Evolutionary conservation across 2,888 invertebrate species (phyloP), one percentile per base, ranked within the genome.

Genomic region (Adela reaumurella): DNA sequence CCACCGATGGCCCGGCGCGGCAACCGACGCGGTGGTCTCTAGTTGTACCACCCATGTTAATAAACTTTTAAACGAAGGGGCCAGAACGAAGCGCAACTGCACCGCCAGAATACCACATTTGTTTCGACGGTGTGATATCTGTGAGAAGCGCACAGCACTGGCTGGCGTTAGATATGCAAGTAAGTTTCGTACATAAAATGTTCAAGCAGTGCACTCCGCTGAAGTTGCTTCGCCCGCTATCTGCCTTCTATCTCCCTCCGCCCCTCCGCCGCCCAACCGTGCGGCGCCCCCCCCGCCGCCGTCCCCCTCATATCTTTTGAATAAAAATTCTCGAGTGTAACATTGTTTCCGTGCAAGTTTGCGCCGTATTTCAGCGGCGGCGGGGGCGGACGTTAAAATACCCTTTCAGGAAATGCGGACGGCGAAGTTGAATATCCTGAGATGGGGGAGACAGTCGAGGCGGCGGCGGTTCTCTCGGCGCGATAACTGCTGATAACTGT

Each of bases 221-320:
- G 35, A 11, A 5, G 35, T 11, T 14, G 35, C 35, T 8, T 35
- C 63, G 64, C 63, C 61, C 68, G 69, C 70, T 68, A 70, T 71
- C 70, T 67, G 69, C 67, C 65, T 63, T 71, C 68, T 73, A 76
- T 76, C 71, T 74, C 68, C 68, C 68, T n/a, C 65, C 69, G 71
- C 73, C 69, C 73, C 67, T 63, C 68, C 65, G 70, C 72, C 73
- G n/a, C n/a, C n/a, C n/a, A n/a, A n/a, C n/a, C n/a, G n/a, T n/a
- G n/a, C n/a, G n/a, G n/a, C 69, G 73, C 67, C 63, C 71, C 68
- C 68, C 66, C 70, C 68, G 61, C 61, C 62, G 58, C 61, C 65
- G 10, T 29, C 19, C 62, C 65, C 64, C 67, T 72, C 68, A 68
- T 70, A 70, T 68, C 68, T 69, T 71, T 69, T 68, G 68, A 74